Percentiles rank a stretch among this genome's conserved stretches.
These are phyloP conservation scores for Geococcyx californianus DNA, from an alignment of 2,113 vertebrate genomes.

Conservation along the genomic window DNA sequence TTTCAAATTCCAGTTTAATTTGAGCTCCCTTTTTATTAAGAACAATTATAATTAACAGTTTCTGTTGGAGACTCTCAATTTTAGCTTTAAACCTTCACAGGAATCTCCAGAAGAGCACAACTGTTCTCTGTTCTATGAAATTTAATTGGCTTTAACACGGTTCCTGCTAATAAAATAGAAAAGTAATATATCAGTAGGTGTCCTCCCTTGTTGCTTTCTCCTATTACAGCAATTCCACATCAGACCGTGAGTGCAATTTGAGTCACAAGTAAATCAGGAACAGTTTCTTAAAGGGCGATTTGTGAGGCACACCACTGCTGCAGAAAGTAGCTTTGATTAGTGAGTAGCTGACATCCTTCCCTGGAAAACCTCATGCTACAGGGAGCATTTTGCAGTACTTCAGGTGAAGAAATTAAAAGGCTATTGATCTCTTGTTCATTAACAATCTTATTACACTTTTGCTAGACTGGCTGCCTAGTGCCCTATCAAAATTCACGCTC, in stretches of 20 bases:
- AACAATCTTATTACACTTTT: conserved; percentile 32
- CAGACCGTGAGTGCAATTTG: background rate
- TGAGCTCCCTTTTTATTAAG: conserved; percentile 46
- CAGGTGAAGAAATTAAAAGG: conserved; percentile 55
- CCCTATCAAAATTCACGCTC: conserved; percentile 29
- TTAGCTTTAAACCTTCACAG: conserved; percentile 56
- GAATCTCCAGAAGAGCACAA: conserved; percentile 55
- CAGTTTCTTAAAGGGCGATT: conserved; percentile 24
- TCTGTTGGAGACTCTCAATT: conserved; percentile 54
- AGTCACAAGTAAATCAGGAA: conserved; percentile 40
- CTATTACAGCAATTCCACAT: conserved; percentile 10
- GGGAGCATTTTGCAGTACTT: conserved; percentile 41
- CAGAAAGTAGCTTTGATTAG: conserved; percentile 52
- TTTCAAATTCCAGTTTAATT: conserved; percentile 47
- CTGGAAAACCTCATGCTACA: background rate
- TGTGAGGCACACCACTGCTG: conserved; percentile 15
- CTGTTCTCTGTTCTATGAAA: conserved; percentile 53
- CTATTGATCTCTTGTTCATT: conserved; percentile 56
- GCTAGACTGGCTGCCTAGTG: conserved; percentile 12
- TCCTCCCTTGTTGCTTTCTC: conserved; percentile 55
- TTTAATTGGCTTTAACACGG: conserved; percentile 63
- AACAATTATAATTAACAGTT: conserved; percentile 65
- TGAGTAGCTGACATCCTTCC: conserved; percentile 24
- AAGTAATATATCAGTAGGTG: conserved; percentile 59
- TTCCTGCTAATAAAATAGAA: conserved; percentile 61